Evolutionary conservation across 2,113 vertebrate species (phyloP), one percentile per base, ranked within the genome.

Genomic region (Sinocyclocheilus maitianheensis): DNA sequence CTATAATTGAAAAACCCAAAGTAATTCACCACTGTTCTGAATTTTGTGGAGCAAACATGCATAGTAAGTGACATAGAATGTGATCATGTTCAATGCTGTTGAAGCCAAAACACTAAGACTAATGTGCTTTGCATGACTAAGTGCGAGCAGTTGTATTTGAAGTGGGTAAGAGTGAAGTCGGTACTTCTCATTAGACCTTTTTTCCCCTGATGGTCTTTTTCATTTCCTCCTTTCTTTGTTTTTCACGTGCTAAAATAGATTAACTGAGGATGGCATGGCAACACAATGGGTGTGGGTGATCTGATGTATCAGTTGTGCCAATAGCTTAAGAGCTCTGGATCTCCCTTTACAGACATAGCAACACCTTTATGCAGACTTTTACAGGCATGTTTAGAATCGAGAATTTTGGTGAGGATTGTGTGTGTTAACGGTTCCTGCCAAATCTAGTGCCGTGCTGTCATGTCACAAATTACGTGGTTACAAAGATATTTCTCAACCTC

Each of bases 341-440:
- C 30, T 37, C 14, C 34, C 46, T 77, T 78, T 6, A 78, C 30
- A 60, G 51, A 60, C 43, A 26, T 11, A 5, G 24, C 22, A 79
- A 60, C 26, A 37, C 53, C 53, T 78, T 58, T 20, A 9, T 37
- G 16, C 16, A 37, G 16, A 4, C 30, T 10, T 71, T 67, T 77
- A 76, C n/a, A 40, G 51, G 46, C 63, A 26, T 4, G 20, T 69
- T 60, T 46, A 7, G 71, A 43, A 9, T 30, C 18, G 14, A 80
- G 51, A 5, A n/a, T 20, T 48, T 46, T 80, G 55, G 69, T 11
- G 20, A 16, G n/a, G 40, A 84, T 6, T 30, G 60, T 13, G 37
- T 48, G 37, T 80, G 22, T 22, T 75, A 83, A 81, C 82, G 67
- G 67, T 76, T 60, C 53, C 67, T 84, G 55, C 18, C 10, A 51